These are phyloP conservation scores for Zygogramma bicolorata DNA, from an alignment of 2,888 invertebrate species.

Conservation along the genomic window DNA sequence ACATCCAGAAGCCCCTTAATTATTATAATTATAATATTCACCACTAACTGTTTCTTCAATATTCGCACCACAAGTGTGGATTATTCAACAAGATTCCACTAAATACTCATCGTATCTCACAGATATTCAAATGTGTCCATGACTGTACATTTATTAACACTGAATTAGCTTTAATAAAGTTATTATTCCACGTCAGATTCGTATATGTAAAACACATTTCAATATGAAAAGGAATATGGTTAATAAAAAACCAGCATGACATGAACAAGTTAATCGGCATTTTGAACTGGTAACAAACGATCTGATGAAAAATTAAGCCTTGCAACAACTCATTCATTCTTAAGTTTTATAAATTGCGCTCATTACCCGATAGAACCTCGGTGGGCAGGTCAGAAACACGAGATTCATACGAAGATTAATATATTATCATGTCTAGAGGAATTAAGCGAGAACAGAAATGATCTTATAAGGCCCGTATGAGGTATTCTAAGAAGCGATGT, in stretches of 20 bases:
- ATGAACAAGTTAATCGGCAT: conserved; percentile 61
- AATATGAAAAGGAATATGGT: conserved; percentile 54
- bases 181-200: conserved; percentile 51
- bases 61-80: no score
- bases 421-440: conserved; percentile 16
- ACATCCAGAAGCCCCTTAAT: no score
- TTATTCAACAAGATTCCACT: neutral
- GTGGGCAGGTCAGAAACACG: conserved; percentile 54
- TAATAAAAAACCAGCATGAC: conserved; percentile 55
- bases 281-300: conserved; percentile 58
- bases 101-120: neutral
- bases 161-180: conserved; percentile 50
- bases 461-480: conserved; percentile 11
- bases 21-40: no score
- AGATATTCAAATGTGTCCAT: neutral
- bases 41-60: no score
- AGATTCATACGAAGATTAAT: conserved; percentile 36
- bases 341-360: conserved; percentile 59
- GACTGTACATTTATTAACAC: conserved; percentile 6
- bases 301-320: conserved; percentile 61
- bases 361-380: conserved; percentile 58
- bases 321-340: conserved; percentile 61
- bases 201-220: conserved; percentile 54
- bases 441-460: conserved; percentile 28
- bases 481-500: neutral